Evolutionary conservation across 2,797 vertebrate genomes (phyloP).

Genomic region (Hydrophis major): DNA sequence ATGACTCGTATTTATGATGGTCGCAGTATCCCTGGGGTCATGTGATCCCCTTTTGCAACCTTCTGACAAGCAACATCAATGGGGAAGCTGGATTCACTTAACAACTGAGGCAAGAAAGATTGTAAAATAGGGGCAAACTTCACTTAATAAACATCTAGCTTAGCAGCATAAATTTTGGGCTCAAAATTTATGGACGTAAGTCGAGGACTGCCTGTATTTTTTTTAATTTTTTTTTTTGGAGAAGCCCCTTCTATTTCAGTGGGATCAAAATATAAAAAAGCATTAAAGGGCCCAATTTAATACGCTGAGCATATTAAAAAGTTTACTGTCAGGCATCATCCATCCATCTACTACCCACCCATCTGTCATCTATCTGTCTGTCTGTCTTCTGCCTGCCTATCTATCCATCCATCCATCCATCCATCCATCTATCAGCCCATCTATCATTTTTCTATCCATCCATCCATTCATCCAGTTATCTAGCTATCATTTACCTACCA

Average conservation of each 20-base stretch:
- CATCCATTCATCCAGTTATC: not conserved
- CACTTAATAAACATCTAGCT: not conserved
- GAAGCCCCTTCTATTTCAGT: not conserved
- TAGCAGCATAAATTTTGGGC: not conserved
- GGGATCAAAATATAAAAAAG: not conserved
- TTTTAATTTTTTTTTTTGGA: not conserved
- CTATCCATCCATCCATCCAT: too few species aligned
- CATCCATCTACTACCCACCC: not conserved
- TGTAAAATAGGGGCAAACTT: not conserved
- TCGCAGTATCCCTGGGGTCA: not conserved
- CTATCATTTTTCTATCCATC: too few species aligned
- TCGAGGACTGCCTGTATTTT: not conserved
- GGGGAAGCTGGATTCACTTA: not conserved
- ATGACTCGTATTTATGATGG: not conserved
- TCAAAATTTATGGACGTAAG: not conserved
- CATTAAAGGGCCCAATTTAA: not conserved
- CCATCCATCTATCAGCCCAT: not conserved
- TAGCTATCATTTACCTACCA: constrained; percentile 14
- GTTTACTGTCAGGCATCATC: constrained; percentile 25
- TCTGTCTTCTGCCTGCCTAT: too few species aligned
- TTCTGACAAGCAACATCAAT: not conserved
- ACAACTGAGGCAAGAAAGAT: not conserved
- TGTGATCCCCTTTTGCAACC: not conserved
- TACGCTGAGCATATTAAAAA: not conserved
- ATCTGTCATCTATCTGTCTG: too few species aligned